Evolutionary conservation across 2,113 vertebrate species (phyloP).

Genomic region (Phalacrocorax brasilianus): DNA sequence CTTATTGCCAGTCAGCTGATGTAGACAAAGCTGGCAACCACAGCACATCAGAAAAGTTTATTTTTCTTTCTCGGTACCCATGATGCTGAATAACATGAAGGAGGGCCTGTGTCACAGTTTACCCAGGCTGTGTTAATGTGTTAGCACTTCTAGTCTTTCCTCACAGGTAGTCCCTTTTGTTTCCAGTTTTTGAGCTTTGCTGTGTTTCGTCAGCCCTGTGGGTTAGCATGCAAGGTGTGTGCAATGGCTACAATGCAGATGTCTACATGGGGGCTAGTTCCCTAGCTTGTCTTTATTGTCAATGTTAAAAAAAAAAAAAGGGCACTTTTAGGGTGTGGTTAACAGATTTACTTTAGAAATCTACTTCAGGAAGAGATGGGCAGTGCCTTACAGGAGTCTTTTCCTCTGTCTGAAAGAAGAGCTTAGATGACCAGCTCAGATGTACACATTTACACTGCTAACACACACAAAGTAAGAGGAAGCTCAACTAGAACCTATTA

Average conservation of each 20-base stretch:
- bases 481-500: background rate
- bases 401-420: background rate
- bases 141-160: background rate
- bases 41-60: background rate
- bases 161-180: background rate
- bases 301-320: background rate
- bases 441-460: background rate
- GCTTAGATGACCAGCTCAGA: background rate
- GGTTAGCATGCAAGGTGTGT: background rate
- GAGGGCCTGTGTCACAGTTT: background rate
- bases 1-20: background rate
- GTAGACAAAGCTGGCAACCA: background rate
- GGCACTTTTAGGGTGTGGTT: background rate
- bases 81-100: background rate
- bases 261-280: background rate
- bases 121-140: background rate
- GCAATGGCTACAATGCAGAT: background rate
- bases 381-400: background rate
- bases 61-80: background rate
- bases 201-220: background rate
- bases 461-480: background rate
- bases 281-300: background rate
- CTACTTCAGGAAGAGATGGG: background rate
- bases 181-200: background rate
- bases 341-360: background rate